Base-by-base conservation (phyloP, 2,113 vertebrate genomes). In the Sphaerodactylus townsendi region DNA sequence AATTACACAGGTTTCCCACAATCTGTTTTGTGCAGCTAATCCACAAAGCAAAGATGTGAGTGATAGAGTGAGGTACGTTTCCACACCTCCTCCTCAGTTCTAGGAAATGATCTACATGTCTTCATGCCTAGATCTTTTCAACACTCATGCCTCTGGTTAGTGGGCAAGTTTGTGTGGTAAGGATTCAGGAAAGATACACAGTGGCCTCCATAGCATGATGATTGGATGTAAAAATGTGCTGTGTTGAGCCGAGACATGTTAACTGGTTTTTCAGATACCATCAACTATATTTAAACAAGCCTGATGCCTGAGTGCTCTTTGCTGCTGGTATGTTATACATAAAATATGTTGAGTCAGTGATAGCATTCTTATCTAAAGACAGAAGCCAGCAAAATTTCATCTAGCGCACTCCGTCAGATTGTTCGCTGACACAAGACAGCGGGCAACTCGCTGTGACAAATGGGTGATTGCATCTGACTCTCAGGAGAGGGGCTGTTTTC, bases 331-430 rank as follows among this genome's bases (percentile, higher is more conserved):
- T 97, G 98, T 98, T 98, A 98, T 98, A 99, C 97, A 98, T 98
- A 98, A 99, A 99, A 98, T 98, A 98, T 98, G 98, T 98, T 96
- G 96, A 96, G 97, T 97, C 96, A 97, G 97, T 96, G 98, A 99
- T 98, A 99, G 97, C 44, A 25, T 91, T 92, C 97, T 99, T 99
- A 99, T 99, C 98, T 97, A 95, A 96, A 96, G 96, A 96, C 94
- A 97, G 97, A 98, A 97, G 97, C 95, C 96, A 97, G 95, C 93
- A 89, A 95, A 98, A 97, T 97, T 97, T 97, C 97, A 96, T 93
- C 96, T 93, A 86, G 95, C 96, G 94, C 94, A 94, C 93, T 95
- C 96, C 94, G 96, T 96, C 95, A 97, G 97, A 97, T 97, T 96
- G 97, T 97, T 97, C 97, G 96, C 94, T 96, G 93, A 94, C 95